These are phyloP conservation scores for Anticlea derivata DNA, from an alignment of 2,888 invertebrate genomes.

Conservation along the genomic window DNA sequence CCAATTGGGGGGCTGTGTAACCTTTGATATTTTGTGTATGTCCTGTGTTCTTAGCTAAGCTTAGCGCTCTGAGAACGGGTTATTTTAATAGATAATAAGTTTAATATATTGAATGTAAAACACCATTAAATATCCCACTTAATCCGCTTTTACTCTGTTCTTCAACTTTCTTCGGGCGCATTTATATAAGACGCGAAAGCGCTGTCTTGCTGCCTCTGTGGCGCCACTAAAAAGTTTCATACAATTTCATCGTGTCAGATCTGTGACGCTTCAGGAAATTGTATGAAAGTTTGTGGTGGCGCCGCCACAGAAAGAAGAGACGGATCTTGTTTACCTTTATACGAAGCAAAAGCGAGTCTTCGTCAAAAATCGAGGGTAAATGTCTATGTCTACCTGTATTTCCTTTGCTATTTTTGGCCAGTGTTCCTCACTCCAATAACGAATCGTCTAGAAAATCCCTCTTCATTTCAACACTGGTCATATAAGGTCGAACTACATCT, in stretches of 20 bases:
- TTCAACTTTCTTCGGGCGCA: constrained; percentile 19
- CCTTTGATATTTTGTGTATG: constrained; percentile 67
- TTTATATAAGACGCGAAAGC: too few species aligned
- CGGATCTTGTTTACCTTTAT: too few species aligned
- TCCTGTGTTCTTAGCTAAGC: constrained; percentile 77
- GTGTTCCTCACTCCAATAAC: constrained; percentile 31
- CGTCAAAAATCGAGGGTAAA: too few species aligned
- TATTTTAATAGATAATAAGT: constrained; percentile 48
- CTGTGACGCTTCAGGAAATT: too few species aligned
- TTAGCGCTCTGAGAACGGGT: constrained; percentile 80
- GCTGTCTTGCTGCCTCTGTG: too few species aligned
- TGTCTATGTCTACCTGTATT: constrained; percentile 27
- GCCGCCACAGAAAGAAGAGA: too few species aligned
- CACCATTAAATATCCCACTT: constrained; percentile 42
- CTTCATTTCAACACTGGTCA: constrained; percentile 46
- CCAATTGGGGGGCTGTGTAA: constrained; percentile 46
- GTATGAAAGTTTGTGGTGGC: too few species aligned
- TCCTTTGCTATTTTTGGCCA: constrained; percentile 38
- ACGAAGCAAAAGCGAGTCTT: too few species aligned
- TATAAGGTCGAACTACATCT: background rate
- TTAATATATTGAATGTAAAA: constrained; percentile 44
- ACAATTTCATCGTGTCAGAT: too few species aligned
- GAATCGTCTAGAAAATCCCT: constrained; percentile 13
- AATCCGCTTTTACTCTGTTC: constrained; percentile 43
- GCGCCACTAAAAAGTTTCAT: too few species aligned